Base-by-base conservation (phyloP, 1,140 invertebrate genomes). In the Orchestia grillus region DNA sequence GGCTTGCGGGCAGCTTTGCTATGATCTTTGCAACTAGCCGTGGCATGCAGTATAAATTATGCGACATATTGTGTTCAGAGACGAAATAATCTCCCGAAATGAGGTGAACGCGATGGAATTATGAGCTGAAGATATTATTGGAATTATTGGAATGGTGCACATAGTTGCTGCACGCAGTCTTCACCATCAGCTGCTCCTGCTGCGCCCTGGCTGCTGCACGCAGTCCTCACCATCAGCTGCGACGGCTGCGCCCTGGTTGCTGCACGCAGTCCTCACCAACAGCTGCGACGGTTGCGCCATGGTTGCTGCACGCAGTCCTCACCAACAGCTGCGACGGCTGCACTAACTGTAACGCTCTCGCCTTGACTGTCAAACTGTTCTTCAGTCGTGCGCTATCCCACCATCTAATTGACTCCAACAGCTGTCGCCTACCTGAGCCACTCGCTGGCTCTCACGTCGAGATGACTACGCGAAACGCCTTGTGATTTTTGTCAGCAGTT, bases 361-460 rank as follows among this genome's bases (percentile, higher is more conserved):
- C 88, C 88, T 90, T 90, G 88, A 90, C 88, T 41, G 88, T 42
- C 88, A 90, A 41, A 90, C 41, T 44, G 88, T 90, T 77, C 62
- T 77, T 77, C 62, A 77, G 36, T 77, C 11, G 62, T 77, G 62
- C 62, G 62, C 62, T 77, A 77, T 77, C 62, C 11, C 62, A 77
- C 15, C 62, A 77, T 77, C 62, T 77, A 77, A 77, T 77, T 77
- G 62, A 77, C 62, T 77, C 15, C 1, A 77, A 36, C 62, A 77
- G 62, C 62, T 77, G 62, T 77, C 62, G 62, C 62, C 11, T 8
- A 36, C 62, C 62, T 77, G 36, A 77, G 62, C 28, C 28, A 77
- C 62, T 77, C 11, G 36, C 62, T 77, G 62, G 28, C 62, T 77
- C 36, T 77, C 62, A 36, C 62, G 36, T 8, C 28, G 28, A 77